These are phyloP conservation scores for Pangasius sanitwongsei DNA, from an alignment of 2,797 vertebrate genomes.

Conservation along the genomic window DNA sequence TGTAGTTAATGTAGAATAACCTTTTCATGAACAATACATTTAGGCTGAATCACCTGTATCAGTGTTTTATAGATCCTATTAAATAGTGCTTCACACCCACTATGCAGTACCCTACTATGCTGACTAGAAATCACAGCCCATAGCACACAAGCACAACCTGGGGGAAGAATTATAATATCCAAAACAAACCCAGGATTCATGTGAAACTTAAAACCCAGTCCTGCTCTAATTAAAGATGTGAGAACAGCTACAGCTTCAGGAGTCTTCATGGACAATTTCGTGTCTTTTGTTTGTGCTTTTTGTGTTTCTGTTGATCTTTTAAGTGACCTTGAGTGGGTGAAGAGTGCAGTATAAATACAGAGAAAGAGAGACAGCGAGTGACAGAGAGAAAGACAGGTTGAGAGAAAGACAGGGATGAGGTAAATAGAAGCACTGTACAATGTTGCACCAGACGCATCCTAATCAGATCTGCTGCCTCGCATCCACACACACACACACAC, in stretches of 20 bases:
- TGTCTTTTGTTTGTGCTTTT: background rate
- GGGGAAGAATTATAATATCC: no score
- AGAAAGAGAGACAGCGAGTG: background rate
- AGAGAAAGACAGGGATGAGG: conserved; percentile 6
- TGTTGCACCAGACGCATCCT: background rate
- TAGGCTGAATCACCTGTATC: background rate
- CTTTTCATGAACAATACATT: background rate
- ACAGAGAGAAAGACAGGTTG: background rate
- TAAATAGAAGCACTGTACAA: conserved; percentile 12
- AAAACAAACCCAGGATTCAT: background rate
- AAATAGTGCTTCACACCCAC: background rate
- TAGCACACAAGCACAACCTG: background rate
- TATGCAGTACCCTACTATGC: background rate
- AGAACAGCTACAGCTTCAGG: background rate
- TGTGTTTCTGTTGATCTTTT: background rate
- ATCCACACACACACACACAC: background rate
- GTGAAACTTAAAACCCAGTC: background rate
- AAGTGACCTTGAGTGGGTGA: background rate
- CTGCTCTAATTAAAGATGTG: conserved; percentile 1
- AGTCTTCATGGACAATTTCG: background rate
- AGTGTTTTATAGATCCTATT: background rate
- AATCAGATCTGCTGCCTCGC: background rate
- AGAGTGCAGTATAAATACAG: background rate
- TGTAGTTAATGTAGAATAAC: background rate
- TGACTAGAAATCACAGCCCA: background rate